Conservation (phyloP, 1,140 invertebrate species). For the Drosophila pseudoobscura region DNA sequence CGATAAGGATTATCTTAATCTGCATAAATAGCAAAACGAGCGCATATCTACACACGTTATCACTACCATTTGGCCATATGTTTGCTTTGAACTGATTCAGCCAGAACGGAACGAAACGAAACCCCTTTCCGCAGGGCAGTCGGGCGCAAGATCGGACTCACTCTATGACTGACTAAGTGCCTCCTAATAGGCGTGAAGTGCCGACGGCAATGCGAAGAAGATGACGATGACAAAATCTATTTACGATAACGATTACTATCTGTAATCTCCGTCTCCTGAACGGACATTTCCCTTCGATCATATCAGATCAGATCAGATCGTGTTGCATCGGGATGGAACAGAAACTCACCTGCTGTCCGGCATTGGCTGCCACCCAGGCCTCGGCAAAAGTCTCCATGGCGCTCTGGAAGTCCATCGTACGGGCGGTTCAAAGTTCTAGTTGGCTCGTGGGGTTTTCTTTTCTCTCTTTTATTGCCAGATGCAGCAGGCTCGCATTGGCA, state of each 20-base stretch:
- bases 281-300: too few relatives aligned
- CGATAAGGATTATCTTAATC: slow-evolving; percentile 83
- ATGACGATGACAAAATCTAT: neutral
- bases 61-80: slow-evolving; percentile 32
- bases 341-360: slow-evolving; percentile 86
- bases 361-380: slow-evolving; percentile 97
- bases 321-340: too few relatives aligned
- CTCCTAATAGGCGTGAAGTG: slow-evolving; percentile 18
- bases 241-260: too few relatives aligned
- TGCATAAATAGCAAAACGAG: slow-evolving; percentile 73
- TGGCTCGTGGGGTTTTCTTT: slow-evolving; percentile 14
- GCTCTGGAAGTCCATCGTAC: slow-evolving; percentile 96
- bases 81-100: slow-evolving; percentile 45
- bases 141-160: neutral
- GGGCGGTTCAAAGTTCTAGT: slow-evolving; percentile 26
- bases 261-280: too few relatives aligned
- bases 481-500: slow-evolving; percentile 52
- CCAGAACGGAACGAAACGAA: neutral
- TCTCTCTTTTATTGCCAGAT: slow-evolving; percentile 34
- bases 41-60: slow-evolving; percentile 46
- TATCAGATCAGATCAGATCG: too few relatives aligned
- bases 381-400: slow-evolving; percentile 98
- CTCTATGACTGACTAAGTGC: slow-evolving; percentile 7
- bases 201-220: slow-evolving; percentile 19
- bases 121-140: too few relatives aligned